These are phyloP conservation scores for Narcine bancroftii DNA, from an alignment of 2,113 vertebrate genomes.

Conservation along the genomic window DNA sequence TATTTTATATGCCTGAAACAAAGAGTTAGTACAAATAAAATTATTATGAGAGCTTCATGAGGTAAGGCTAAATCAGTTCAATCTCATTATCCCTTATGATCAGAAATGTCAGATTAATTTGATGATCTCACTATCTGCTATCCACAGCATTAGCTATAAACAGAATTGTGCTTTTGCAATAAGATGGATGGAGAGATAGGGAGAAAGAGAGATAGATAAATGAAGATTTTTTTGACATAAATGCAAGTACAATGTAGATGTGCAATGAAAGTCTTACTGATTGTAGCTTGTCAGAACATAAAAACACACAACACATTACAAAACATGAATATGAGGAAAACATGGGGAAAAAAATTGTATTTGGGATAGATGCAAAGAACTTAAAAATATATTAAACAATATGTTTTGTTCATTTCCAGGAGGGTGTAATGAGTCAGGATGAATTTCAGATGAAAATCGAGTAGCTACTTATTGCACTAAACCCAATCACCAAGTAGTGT, in stretches of 20 bases:
- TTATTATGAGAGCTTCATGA: not conserved
- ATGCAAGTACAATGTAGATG: no score
- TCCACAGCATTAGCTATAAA: not conserved
- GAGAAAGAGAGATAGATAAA: not conserved
- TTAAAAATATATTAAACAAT: not conserved
- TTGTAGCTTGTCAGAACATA: no score
- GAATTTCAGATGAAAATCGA: not conserved
- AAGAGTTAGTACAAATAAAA: not conserved
- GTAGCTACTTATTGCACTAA: not conserved
- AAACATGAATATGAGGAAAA: no score
- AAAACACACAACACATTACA: no score
- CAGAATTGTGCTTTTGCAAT: not conserved
- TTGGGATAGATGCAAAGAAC: not conserved
- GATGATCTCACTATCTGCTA: constrained; percentile 1
- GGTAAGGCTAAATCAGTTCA: not conserved
- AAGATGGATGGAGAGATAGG: not conserved
- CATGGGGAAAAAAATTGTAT: not conserved
- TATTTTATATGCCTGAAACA: not conserved
- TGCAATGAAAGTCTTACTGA: no score
- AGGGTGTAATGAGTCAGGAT: not conserved
- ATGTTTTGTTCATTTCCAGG: not conserved
- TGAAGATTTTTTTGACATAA: not conserved
- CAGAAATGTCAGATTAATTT: constrained; percentile 16
- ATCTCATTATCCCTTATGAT: not conserved
- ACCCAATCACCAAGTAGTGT: not conserved